Conservation (phyloP, 2,797 vertebrate species). For the Alfaro cultratus region DNA sequence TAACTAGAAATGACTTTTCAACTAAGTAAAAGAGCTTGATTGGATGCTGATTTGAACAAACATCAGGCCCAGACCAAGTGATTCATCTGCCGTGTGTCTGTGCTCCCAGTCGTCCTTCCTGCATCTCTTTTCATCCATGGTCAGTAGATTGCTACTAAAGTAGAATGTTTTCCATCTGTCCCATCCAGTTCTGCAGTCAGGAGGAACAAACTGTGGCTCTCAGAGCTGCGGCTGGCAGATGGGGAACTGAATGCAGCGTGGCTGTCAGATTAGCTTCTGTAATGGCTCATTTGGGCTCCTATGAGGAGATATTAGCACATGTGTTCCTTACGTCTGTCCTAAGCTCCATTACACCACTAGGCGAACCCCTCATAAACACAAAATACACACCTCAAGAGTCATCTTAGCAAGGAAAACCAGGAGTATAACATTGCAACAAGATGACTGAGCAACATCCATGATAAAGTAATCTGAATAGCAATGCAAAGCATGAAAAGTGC, state of each 20-base stretch:
- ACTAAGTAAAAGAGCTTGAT: constrained; percentile 29
- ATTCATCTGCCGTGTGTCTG: constrained; percentile 30
- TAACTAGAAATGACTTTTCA: constrained; percentile 6
- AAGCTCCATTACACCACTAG: constrained; percentile 67
- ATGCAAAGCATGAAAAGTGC: constrained; percentile 45
- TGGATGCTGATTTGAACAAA: constrained; percentile 40
- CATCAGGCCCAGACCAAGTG: constrained; percentile 30
- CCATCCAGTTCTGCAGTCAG: constrained; percentile 69
- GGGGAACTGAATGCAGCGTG: constrained; percentile 77
- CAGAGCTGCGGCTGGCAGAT: constrained; percentile 75
- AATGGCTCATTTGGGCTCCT: constrained; percentile 84
- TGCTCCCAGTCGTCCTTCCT: constrained; percentile 21
- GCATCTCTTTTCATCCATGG: constrained; percentile 56
- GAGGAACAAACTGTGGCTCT: constrained; percentile 71
- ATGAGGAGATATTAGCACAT: constrained; percentile 83
- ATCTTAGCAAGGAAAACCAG: constrained; percentile 43
- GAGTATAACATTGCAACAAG: constrained; percentile 46
- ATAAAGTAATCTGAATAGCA: constrained; percentile 41
- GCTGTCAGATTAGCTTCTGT: constrained; percentile 81
- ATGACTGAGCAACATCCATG: constrained; percentile 28
- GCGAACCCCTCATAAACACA: constrained; percentile 68
- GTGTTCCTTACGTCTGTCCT: constrained; percentile 82
- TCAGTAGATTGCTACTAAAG: constrained; percentile 69
- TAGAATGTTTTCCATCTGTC: constrained; percentile 78
- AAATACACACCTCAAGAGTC: constrained; percentile 68